Evolutionary conservation across 2,113 vertebrate species (phyloP).

Genomic region (Psettodes erumei): DNA sequence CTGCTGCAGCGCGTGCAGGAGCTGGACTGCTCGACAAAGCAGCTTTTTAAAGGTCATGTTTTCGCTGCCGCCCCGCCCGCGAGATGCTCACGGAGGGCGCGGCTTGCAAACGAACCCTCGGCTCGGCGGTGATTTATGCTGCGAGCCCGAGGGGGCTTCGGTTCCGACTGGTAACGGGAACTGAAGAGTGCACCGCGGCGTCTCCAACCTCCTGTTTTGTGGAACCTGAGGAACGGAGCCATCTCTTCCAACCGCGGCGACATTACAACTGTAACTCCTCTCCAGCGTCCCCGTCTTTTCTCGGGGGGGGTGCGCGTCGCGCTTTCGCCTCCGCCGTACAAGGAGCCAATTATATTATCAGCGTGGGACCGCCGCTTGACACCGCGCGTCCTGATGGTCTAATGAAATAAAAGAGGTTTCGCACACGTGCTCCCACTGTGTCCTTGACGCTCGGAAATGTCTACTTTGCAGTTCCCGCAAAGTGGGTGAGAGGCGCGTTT

Average conservation of each 20-base stretch:
- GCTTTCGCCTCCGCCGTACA: conserved; percentile 65
- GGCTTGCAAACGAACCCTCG: conserved; percentile 65
- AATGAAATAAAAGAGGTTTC: conserved; percentile 78
- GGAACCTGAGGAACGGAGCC: neutral
- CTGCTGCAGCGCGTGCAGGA: conserved; percentile 76
- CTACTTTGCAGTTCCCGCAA: conserved; percentile 74
- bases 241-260: conserved; percentile 9
- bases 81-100: conserved; percentile 63
- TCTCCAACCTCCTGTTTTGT: conserved; percentile 28
- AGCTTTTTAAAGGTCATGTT: conserved; percentile 84
- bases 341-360: conserved; percentile 81
- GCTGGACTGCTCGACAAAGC: conserved; percentile 77
- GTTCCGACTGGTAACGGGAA: conserved; percentile 19
- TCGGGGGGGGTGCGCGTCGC: conserved; percentile 58
- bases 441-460: conserved; percentile 74
- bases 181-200: conserved; percentile 25
- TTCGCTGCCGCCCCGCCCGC: conserved; percentile 61
- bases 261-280: conserved; percentile 22
- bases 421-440: conserved; percentile 73
- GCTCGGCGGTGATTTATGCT: conserved; percentile 71
- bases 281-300: conserved; percentile 44
- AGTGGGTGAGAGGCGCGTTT: conserved; percentile 66
- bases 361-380: conserved; percentile 77
- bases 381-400: conserved; percentile 73
- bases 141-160: conserved; percentile 30